Percentiles rank a stretch among this genome's conserved stretches.
Conservation (phyloP, 1,140 invertebrate species). For the Cyclargus thomasi region DNA sequence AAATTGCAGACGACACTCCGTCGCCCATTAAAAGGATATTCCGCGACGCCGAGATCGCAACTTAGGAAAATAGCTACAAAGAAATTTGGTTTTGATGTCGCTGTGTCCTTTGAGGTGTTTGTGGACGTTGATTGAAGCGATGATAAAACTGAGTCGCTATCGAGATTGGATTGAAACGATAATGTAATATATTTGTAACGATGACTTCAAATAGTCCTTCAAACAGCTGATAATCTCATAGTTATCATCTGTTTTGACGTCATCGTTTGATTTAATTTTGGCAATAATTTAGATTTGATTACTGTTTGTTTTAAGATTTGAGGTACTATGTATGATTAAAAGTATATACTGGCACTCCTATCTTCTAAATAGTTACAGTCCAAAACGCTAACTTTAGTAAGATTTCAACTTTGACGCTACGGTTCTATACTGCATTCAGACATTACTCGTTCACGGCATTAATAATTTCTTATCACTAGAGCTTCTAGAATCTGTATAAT, state of each 20-base stretch:
- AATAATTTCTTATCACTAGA: neutral
- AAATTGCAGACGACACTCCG: constrained; percentile 72
- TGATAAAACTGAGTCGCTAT: too few species aligned
- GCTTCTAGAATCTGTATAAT: neutral
- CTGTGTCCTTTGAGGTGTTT: too few species aligned
- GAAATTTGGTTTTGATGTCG: neutral
- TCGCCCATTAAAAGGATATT: constrained; percentile 70
- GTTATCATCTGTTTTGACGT: too few species aligned
- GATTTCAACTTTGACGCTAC: neutral
- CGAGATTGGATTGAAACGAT: too few species aligned
- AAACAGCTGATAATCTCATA: too few species aligned
- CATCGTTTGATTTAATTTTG: too few species aligned
- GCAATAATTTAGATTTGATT: too few species aligned
- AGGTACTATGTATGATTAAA: neutral
- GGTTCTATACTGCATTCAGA: neutral
- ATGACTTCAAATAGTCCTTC: too few species aligned
- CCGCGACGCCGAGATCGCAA: constrained; percentile 55
- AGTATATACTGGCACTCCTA: too few species aligned
- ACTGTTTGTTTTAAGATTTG: too few species aligned
- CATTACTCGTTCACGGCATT: neutral
- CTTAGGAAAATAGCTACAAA: constrained; percentile 48
- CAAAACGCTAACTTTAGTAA: neutral
- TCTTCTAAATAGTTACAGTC: neutral
- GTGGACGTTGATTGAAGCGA: too few species aligned
- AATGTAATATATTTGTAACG: too few species aligned